These are phyloP conservation scores for Nerophis ophidion DNA, from an alignment of 2,113 vertebrate species.

Conservation along the genomic window DNA sequence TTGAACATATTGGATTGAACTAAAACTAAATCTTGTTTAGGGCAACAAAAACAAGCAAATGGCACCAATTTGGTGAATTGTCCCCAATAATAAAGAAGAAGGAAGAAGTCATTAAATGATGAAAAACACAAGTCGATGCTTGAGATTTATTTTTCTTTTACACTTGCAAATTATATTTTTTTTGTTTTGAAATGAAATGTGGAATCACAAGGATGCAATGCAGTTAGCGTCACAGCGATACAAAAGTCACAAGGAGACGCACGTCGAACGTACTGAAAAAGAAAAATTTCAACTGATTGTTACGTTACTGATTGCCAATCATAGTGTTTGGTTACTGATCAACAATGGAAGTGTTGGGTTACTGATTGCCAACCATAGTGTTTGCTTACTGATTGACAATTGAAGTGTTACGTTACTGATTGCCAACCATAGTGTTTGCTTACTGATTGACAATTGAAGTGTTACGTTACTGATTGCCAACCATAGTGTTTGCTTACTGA, in stretches of 20 bases:
- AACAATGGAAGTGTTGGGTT: neutral
- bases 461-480: conserved; percentile 24
- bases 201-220: conserved; percentile 27
- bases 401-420: conserved; percentile 7
- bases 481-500: too few relatives aligned
- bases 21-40: too few relatives aligned
- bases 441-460: too few relatives aligned
- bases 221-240: conserved; percentile 25
- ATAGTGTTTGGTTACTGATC: too few relatives aligned
- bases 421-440: conserved; percentile 17
- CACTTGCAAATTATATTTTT: conserved; percentile 18
- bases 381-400: too few relatives aligned
- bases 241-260: conserved; percentile 39
- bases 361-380: conserved; percentile 30
- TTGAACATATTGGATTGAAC: too few relatives aligned
- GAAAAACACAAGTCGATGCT: conserved; percentile 19
- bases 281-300: neutral
- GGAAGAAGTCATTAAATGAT: conserved; percentile 25
- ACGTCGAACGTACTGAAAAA: conserved; percentile 36
- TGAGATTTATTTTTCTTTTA: conserved; percentile 33
- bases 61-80: neutral
- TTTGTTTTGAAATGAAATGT: conserved; percentile 9
- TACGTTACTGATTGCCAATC: conserved; percentile 13
- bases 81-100: conserved; percentile 19
- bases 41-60: conserved; percentile 36